These are phyloP conservation scores for Speoplatyrhinus poulsoni DNA, from an alignment of 2,113 vertebrate genomes.

Conservation along the genomic window DNA sequence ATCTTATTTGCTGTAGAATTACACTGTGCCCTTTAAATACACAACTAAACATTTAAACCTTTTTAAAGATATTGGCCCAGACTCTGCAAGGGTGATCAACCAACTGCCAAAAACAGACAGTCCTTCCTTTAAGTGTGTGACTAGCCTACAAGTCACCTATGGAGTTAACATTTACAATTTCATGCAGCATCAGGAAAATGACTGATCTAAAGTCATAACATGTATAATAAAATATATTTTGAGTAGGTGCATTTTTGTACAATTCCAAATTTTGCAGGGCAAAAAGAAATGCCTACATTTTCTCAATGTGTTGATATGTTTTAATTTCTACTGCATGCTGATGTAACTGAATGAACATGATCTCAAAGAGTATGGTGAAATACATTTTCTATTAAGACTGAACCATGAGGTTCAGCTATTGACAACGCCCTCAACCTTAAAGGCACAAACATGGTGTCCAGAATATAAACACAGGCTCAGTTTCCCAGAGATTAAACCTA, in stretches of 20 bases:
- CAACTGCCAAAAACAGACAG: not conserved
- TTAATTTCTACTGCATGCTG: not conserved
- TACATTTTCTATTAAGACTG: constrained; percentile 5
- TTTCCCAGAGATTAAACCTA: no score
- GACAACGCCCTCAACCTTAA: constrained; percentile 20
- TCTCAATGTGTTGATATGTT: not conserved
- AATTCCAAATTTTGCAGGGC: no score
- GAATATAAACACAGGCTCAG: not conserved
- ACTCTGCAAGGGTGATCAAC: not conserved
- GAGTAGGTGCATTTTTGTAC: no score
- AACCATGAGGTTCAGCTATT: constrained; percentile 25
- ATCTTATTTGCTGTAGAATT: constrained; percentile 20
- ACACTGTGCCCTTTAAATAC: not conserved
- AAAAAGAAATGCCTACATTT: no score
- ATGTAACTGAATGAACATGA: constrained; percentile 13
- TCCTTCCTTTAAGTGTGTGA: not conserved
- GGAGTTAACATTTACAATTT: not conserved
- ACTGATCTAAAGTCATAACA: not conserved
- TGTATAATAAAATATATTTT: no score
- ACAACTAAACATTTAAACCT: not conserved
- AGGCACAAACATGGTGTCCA: constrained; percentile 22
- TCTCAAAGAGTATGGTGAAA: not conserved
- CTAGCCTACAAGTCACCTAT: not conserved
- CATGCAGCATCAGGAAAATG: not conserved
- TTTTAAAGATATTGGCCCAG: not conserved